A percentile compares a stretch with the other conserved stretches of the same genome.
Evolutionary conservation across 2,113 vertebrate genomes (phyloP).

Genomic region (Rhynchopsitta pachyrhyncha): DNA sequence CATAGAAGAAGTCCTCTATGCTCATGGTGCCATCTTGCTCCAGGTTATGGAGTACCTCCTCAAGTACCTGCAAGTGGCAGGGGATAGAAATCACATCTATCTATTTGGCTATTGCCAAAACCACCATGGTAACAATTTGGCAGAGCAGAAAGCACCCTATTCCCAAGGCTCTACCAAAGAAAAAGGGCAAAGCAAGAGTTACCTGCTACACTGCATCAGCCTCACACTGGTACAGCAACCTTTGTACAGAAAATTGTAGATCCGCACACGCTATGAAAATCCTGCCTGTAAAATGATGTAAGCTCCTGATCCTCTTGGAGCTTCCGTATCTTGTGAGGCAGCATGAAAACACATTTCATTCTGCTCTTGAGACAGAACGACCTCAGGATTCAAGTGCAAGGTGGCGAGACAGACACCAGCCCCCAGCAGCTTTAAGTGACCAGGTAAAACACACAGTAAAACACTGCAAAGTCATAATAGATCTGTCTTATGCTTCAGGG

Average conservation of each 20-base stretch:
- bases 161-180: background rate
- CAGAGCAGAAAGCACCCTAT: background rate
- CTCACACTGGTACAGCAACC: background rate
- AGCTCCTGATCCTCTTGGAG: background rate
- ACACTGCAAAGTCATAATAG: background rate
- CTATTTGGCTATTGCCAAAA: background rate
- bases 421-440: background rate
- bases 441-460: background rate
- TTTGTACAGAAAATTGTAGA: fast-evolving
- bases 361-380: fast-evolving
- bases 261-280: fast-evolving
- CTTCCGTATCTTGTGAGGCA: background rate
- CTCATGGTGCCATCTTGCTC: constrained; percentile 81
- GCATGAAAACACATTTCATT: background rate
- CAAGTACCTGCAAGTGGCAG: constrained; percentile 69
- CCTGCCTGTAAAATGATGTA: background rate
- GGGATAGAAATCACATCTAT: background rate
- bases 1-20: constrained; percentile 87
- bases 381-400: background rate
- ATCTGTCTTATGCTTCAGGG: background rate
- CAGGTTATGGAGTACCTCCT: constrained; percentile 80
- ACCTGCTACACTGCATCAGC: background rate
- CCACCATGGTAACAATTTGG: fast-evolving
- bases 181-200: background rate
- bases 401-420: background rate